Percentiles rank a stretch among this genome's conserved stretches.
These are phyloP conservation scores for Prochilodus magdalenae DNA, from an alignment of 2,113 vertebrate genomes.

Conservation along the genomic window DNA sequence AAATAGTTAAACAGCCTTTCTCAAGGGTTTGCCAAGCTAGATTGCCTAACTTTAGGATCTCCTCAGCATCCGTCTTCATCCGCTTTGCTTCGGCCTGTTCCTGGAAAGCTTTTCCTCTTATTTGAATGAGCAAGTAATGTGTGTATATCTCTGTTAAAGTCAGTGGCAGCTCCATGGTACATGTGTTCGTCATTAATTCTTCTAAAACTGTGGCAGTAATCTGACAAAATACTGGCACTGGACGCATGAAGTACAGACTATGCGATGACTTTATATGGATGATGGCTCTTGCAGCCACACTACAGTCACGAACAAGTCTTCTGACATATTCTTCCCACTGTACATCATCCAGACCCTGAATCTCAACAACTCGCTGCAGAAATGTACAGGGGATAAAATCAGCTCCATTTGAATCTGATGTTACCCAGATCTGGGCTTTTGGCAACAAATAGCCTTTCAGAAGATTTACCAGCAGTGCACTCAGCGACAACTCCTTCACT, in stretches of 20 bases:
- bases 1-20: background rate
- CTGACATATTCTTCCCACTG: conserved; percentile 19
- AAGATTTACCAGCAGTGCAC: conserved; percentile 8
- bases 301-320: background rate
- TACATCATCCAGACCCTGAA: conserved; percentile 13
- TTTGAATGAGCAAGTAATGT: conserved; percentile 14
- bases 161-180: background rate
- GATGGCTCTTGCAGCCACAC: background rate
- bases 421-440: conserved; percentile 3
- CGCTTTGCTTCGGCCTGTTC: background rate
- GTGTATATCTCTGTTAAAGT: conserved; percentile 17
- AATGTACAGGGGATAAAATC: conserved; percentile 7
- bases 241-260: conserved; percentile 8
- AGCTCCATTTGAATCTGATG: background rate
- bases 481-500: background rate
- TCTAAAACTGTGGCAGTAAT: conserved; percentile 6
- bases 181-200: background rate
- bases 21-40: conserved; percentile 23
- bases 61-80: background rate
- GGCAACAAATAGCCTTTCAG: conserved; percentile 1
- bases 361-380: conserved; percentile 21
- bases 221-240: background rate
- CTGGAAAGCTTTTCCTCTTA: background rate
- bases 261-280: conserved; percentile 11
- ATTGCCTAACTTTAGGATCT: conserved; percentile 23